A percentile compares a stretch with the other conserved stretches of the same genome.
Evolutionary conservation across 2,113 vertebrate genomes (phyloP).

Genomic region (Microtus montanus): DNA sequence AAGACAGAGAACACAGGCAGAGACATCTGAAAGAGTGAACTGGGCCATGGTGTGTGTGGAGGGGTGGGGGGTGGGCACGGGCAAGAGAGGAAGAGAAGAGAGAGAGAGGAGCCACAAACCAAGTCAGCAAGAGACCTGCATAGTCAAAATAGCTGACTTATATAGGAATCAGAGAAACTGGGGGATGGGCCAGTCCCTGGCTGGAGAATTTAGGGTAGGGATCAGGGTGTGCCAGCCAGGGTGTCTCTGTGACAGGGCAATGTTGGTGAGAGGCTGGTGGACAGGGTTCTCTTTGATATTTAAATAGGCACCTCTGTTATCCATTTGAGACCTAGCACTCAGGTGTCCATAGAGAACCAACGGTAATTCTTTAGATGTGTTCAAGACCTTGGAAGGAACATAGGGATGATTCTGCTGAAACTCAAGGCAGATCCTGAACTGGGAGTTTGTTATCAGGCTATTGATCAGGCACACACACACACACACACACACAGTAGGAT

Average conservation of each 20-base stretch:
- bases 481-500: too few species aligned
- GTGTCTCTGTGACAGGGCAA: neutral
- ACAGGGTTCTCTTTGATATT: neutral
- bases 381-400: neutral
- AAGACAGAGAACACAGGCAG: too few species aligned
- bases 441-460: constrained; percentile 8
- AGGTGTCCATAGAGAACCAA: neutral
- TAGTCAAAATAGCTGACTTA: neutral
- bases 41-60: too few species aligned
- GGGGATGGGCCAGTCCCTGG: neutral
- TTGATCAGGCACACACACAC: neutral
- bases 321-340: neutral
- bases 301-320: neutral
- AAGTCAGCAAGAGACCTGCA: neutral
- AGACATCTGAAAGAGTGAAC: neutral
- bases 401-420: neutral
- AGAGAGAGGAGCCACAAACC: neutral
- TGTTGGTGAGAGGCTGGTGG: too few species aligned
- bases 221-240: neutral
- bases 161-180: neutral
- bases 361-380: neutral
- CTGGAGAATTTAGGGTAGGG: neutral
- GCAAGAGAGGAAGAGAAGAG: neutral
- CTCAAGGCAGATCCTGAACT: constrained; percentile 50
- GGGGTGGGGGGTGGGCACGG: too few species aligned